phyloP scores from a whole-genome alignment of 2,888 invertebrate species.

The Meandrusa payeni region DNA sequence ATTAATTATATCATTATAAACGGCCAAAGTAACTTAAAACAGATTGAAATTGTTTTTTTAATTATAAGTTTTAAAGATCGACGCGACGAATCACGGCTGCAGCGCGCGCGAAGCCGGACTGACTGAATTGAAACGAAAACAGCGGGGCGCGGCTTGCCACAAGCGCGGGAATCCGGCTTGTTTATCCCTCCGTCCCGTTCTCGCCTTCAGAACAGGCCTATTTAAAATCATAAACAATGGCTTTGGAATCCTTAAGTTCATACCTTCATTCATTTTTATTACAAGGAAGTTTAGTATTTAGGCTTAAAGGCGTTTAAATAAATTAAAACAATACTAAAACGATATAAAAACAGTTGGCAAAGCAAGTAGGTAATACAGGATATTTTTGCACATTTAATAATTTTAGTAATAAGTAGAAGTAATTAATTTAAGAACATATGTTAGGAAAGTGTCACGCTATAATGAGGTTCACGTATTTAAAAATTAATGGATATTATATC shows the following conservation, averaged over 20 bases:
- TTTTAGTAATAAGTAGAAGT: too few species aligned
- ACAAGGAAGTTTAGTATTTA: too few species aligned
- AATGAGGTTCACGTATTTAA: not conserved
- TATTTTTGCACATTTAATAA: too few species aligned
- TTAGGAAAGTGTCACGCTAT: too few species aligned
- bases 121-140: constrained; percentile 37
- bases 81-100: constrained; percentile 54
- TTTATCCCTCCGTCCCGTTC: constrained; percentile 38
- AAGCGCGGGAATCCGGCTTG: constrained; percentile 43
- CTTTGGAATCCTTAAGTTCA: constrained; percentile 45
- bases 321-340: too few species aligned
- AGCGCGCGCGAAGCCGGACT: constrained; percentile 66
- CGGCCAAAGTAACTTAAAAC: constrained; percentile 34
- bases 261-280: too few species aligned
- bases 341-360: too few species aligned
- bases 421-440: too few species aligned
- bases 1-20: constrained; percentile 22
- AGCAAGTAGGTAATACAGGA: too few species aligned
- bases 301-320: too few species aligned
- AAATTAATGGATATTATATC: constrained; percentile 5
- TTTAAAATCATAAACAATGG: constrained; percentile 35
- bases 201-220: constrained; percentile 34
- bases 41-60: constrained; percentile 16
- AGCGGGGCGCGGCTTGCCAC: constrained; percentile 27
- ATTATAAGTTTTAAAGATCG: constrained; percentile 31